Base-by-base conservation (phyloP, 2,888 invertebrate species). In the Netelia melanura region DNA sequence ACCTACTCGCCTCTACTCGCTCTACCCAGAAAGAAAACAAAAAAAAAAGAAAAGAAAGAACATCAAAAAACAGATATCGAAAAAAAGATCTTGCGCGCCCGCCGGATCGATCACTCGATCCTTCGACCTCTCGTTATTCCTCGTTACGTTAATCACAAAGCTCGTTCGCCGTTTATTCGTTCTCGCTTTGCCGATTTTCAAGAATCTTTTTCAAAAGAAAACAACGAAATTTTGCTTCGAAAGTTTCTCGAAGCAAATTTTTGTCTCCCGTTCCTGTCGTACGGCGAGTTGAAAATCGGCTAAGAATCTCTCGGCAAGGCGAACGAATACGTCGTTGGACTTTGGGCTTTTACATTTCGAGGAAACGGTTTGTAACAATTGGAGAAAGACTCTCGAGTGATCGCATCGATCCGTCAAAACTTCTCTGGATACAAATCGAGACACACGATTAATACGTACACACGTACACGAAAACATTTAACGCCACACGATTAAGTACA, bases 1-100 rank as follows among this genome's bases (percentile, higher is more conserved):
- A 94, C 94, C 93, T 93, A 93, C 92, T 92, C 92, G 92, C 93
- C 93, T 93, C 93, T 93, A 93, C 93, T 93, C 93, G 93, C 93
- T 93, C 93, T 93, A 92, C 91, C 92, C 93, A 91, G 71, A 87
- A 90, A 83, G 88, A 79, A 84, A 82, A 82, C 83, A 77, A 75
- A 84, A 76, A 72, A 76, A 72, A 78, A 52, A 54, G 38, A 79
- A 48, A 74, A 81, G 67, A 68, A 81, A 58, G 58, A 72, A 48
- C 48, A 80, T 76, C 43, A 38, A 64, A 61, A 64, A 62, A 62
- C 30, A 30, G 30, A 62, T 10, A 61, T 21, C 52, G 10, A 56
- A 17, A 14, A 43, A 70, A 81, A 81, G 75, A 82, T 82, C 81
- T 71, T 43, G 80, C 76, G 84, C 84, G 84, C 84, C 52, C 80